Conservation (phyloP, 2,113 vertebrate genomes). For the Sakesphorus luctuosus region DNA sequence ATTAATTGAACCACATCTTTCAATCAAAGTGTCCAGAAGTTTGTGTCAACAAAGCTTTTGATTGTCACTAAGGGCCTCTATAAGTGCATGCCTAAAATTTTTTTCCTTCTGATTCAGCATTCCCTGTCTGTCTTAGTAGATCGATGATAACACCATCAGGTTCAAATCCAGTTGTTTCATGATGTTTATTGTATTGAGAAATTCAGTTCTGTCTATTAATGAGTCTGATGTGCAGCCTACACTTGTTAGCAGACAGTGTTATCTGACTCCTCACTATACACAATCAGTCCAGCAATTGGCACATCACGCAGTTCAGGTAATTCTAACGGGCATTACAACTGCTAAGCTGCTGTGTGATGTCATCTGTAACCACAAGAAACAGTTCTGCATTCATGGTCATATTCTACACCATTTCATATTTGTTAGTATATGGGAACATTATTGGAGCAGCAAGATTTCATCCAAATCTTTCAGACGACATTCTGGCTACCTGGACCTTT, state of each 20-base stretch:
- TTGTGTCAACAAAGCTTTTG: not conserved
- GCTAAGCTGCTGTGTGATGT: not conserved
- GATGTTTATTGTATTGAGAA: not conserved
- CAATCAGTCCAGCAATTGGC: not conserved
- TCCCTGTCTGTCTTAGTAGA: not conserved
- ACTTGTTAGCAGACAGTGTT: not conserved
- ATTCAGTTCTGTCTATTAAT: constrained; percentile 1
- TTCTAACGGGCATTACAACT: not conserved
- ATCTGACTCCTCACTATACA: not conserved
- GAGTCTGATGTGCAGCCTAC: not conserved
- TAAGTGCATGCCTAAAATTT: not conserved
- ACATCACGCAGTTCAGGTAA: not conserved
- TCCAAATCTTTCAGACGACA: not conserved
- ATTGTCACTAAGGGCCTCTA: not conserved
- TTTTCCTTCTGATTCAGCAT: not conserved
- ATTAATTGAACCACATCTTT: not conserved
- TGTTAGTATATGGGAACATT: rapidly evolving
- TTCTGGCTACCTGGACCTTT: not conserved
- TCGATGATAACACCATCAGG: constrained; percentile 19
- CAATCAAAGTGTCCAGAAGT: not conserved
- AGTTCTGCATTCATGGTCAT: not conserved
- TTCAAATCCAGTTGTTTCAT: not conserved
- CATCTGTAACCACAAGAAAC: not conserved
- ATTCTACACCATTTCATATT: not conserved
- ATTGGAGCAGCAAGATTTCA: not conserved